Evolutionary conservation across 2,797 vertebrate species (phyloP), one percentile per base, ranked within the genome.

Genomic region (Todus mexicanus): DNA sequence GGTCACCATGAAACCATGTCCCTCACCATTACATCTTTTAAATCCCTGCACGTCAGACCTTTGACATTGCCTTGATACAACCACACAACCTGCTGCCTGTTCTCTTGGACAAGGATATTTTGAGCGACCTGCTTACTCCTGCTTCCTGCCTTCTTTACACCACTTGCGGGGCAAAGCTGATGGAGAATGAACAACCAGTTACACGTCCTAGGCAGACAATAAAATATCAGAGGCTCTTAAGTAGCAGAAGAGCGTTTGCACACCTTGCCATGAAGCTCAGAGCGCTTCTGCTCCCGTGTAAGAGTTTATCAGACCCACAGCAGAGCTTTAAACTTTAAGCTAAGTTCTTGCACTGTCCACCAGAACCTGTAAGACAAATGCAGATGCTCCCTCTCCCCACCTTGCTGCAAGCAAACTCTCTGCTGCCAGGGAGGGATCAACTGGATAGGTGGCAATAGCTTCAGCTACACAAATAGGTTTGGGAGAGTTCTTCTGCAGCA

Each of bases 301-400:
- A 78, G 38, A 65, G 8, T 15, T 48, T 51, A 79, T 50, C 47
- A 73, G 51, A 81, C 4, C 51, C 37, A 87, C 29, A 48, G 37
- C 8, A 77, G 37, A 64, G 54, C n/a, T 87, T 66, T 65, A 54
- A 59, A 88, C 11, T 33, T 85, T 29, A 68, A 74, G 38, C 33
- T 66, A 78, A 40, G 21, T 22, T 48, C 54, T 6, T 4, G 6
- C 25, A 56, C 45, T 64, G 73, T 15, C 4, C 53, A 73, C 10
- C 31, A 45, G 11, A 82, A 33, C 33, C 60, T 54, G 9, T 4
- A 38, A 90, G 43, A 76, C 21, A 87, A 86, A 53, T 4, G 25
- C 0, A 0, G 20, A 9, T 1, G 5, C 23, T 53, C 35, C 15
- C 25, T 43, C 9, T 70, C 26, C 10, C 37, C 7, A 38, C 27